Conservation (phyloP, 2,797 vertebrate species). For the Sandelia bainsii region DNA sequence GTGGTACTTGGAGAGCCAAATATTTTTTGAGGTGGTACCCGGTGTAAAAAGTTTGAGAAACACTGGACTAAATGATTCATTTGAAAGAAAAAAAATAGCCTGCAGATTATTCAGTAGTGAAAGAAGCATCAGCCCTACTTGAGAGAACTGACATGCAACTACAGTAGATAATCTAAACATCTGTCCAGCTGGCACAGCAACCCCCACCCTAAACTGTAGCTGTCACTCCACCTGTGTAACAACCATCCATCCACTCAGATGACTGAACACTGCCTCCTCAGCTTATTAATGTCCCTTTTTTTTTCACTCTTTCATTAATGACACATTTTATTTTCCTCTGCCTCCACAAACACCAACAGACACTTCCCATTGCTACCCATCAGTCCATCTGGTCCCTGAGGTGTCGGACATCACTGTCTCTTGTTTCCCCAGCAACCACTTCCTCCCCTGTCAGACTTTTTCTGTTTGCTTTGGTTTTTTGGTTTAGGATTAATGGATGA, state of each 20-base stretch:
- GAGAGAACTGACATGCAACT: conserved; percentile 14
- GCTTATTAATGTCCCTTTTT: conserved; percentile 13
- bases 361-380: conserved; percentile 31
- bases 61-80: too few species aligned
- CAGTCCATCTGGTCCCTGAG: conserved; percentile 55
- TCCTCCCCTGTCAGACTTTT: conserved; percentile 58
- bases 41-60: too few species aligned
- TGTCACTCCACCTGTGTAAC: conserved; percentile 6
- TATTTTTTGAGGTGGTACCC: too few species aligned
- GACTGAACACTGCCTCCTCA: conserved; percentile 18
- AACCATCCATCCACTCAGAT: conserved; percentile 20
- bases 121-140: neutral
- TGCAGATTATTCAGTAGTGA: neutral
- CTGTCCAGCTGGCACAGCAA: neutral
- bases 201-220: conserved; percentile 8
- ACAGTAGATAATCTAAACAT: conserved; percentile 2
- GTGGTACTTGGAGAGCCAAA: too few species aligned
- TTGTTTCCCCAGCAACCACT: conserved; percentile 73
- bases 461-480: conserved; percentile 52
- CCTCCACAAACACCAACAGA: conserved; percentile 6
- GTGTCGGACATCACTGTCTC: conserved; percentile 70
- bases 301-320: conserved; percentile 26
- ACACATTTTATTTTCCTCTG: conserved; percentile 2
- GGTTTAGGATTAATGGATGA: conserved; percentile 46
- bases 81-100: too few species aligned